A percentile compares a stretch with the other conserved stretches of the same genome.
Evolutionary conservation across 2,797 vertebrate species (phyloP).

Genomic region (Hydrolagus colliei): DNA sequence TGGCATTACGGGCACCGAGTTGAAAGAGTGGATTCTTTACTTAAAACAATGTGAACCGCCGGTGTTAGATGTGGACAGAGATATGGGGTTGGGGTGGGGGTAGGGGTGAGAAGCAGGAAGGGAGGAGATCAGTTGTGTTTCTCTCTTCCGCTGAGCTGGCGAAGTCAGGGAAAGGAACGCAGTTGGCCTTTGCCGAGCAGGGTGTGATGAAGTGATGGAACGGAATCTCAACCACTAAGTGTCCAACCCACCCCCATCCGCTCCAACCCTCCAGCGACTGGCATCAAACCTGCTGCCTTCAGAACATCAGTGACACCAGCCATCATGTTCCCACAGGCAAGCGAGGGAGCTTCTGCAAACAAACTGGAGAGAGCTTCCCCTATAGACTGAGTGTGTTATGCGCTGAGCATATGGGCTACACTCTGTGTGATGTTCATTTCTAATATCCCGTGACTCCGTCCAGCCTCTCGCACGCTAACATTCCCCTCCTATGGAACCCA

Average conservation of each 20-base stretch:
- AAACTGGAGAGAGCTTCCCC: slow-evolving; percentile 12
- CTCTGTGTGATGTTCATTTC: slow-evolving; percentile 20
- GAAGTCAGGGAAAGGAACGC: not conserved
- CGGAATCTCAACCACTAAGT: slow-evolving; percentile 8
- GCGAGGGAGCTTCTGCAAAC: not conserved
- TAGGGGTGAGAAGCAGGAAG: not conserved
- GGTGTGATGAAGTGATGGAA: not conserved
- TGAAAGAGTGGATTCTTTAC: too few species aligned
- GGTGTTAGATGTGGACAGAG: not conserved
- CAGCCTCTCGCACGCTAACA: too few species aligned
- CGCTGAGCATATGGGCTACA: slow-evolving; percentile 1
- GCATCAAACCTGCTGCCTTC: not conserved
- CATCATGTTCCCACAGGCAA: not conserved
- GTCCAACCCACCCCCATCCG: not conserved
- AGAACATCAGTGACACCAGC: not conserved
- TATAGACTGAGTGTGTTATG: not conserved
- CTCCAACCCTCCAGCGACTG: not conserved
- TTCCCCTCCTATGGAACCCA: too few species aligned
- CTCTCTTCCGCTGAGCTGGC: too few species aligned
- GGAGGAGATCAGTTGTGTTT: not conserved
- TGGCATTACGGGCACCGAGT: too few species aligned
- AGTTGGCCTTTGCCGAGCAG: not conserved
- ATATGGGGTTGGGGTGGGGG: too few species aligned
- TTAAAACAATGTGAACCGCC: not conserved
- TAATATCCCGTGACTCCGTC: not conserved